Evolutionary conservation across 1,140 invertebrate species (phyloP), one percentile per base, ranked within the genome.

Genomic region (Babylonia areolata): DNA sequence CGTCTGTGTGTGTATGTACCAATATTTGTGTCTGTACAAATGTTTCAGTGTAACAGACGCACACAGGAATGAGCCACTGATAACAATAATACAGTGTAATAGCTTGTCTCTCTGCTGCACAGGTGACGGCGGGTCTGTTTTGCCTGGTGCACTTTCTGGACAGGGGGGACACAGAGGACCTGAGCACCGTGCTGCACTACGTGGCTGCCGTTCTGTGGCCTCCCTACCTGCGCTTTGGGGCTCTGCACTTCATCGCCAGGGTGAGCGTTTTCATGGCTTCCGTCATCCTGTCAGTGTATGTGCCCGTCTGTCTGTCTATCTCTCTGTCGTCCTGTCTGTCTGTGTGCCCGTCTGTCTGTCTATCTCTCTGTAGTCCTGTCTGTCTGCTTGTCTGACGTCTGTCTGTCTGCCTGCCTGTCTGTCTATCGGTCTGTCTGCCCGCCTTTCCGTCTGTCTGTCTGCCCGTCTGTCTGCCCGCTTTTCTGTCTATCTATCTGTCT

Each of bases 131-230:
- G 64, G 39, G 23, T 2, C 20, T 37, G 6, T 84, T 73, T 40
- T 84, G 64, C 42, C 35, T 73, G 35, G 82, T 84, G 54, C 64
- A 84, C 69, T 84, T 84, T 35, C 39, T 84, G 82, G 82, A 84
- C 69, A 46, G 39, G 0, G 58, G 58, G 58, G 82, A 75, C 40
- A 64, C 58, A 23, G 20, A 64, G 58, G 58, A 1, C 15, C 20
- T 64, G 20, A 84, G 35, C 3, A 73, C 64, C 5, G 15, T 33
- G 3, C 73, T 78, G 3, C 73, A 85, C 51, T 58, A 77, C 33
- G 17, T 78, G 5, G 54, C 58, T 37, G n/a, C 31, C 31, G 33
- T 78, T 17, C 31, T 46, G 37, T 78, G 40, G n/a, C 84, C 73
- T 2, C 84, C 73, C n/a, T 79, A 85, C 73, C 46, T 77, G 37